These are phyloP conservation scores for Cotesia chilonis DNA, from an alignment of 1,140 invertebrate species.

Conservation along the genomic window DNA sequence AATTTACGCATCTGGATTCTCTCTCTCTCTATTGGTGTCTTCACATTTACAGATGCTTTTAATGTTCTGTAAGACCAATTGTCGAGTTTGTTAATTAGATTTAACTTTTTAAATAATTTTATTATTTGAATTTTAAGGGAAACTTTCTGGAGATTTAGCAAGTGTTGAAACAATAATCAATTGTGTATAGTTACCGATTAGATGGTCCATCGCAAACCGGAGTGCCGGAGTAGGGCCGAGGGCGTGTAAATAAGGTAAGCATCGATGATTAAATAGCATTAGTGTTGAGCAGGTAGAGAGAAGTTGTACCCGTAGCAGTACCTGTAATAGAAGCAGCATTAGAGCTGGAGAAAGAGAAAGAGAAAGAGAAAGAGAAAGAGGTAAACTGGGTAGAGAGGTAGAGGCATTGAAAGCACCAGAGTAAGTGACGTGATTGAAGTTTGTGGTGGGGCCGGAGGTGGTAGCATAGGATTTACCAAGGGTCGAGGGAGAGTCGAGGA, in stretches of 20 bases:
- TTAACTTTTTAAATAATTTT: too few species aligned
- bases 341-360: background rate
- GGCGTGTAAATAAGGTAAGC: slow-evolving; percentile 12
- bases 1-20: background rate
- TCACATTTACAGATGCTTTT: too few species aligned
- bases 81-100: too few species aligned
- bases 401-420: too few species aligned
- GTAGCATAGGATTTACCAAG: too few species aligned
- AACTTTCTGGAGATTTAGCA: background rate
- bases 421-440: too few species aligned
- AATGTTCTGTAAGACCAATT: too few species aligned
- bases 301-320: background rate
- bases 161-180: slow-evolving; percentile 18
- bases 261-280: slow-evolving; percentile 26
- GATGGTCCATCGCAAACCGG: slow-evolving; percentile 16
- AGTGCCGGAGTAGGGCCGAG: background rate
- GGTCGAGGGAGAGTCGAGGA: slow-evolving; percentile 27
- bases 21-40: background rate
- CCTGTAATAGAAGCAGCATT: background rate
- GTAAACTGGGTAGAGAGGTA: too few species aligned
- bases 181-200: slow-evolving; percentile 17
- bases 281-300: too few species aligned
- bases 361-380: too few species aligned
- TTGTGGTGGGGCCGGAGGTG: too few species aligned
- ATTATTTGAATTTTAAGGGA: too few species aligned